Base-by-base conservation (phyloP, 2,113 vertebrate species). In the Microcebus murinus region DNA sequence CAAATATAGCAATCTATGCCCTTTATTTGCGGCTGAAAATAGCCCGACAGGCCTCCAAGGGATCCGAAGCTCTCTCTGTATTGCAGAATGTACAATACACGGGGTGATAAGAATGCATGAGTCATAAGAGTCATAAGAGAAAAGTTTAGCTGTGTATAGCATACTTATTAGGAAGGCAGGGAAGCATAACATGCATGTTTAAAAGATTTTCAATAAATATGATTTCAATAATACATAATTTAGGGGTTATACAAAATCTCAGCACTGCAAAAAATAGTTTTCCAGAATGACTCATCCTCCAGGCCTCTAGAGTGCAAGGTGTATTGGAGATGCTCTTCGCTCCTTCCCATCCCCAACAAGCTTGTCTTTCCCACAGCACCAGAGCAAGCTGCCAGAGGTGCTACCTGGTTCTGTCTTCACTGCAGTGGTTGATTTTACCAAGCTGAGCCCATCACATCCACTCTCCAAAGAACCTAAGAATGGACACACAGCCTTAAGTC, bases 91-190 rank as follows among this genome's bases (percentile, higher is more conserved):
- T 86, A 76, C 23, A 92, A 25, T 52, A 52, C 31, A 15, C 8
- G 20, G 39, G 63, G n/a, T 79, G 68, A 74, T 88, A 42, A 95
- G 59, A 8, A 88, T 50, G 87, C 61, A 8, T 94, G 95, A 97
- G 74, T 97, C 96, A 95, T 70, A 89, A 48, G 95, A 97, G 74
- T 97, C 96, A 95, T 70, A 89, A 48, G 23, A 74, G 71, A 85
- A 95, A 89, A 83, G 42, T 70, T 92, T 50, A 59, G 23, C n/a
- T 93, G 74, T 42, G 57, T 73, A 57, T 14, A 73, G 57, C 39
- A 74, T 89, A 80, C 88, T 67, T 63, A 96, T 93, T 42, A 89
- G 59, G 92, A 86, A 91, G 79, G n/a, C 57, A 74, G 67, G 36
- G 65, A 90, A 94, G n/a, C 77, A 81, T 88, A 76, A 92, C 91